phyloP scores from a whole-genome alignment of 2,888 invertebrate species.

The Drosophila mimetica region DNA sequence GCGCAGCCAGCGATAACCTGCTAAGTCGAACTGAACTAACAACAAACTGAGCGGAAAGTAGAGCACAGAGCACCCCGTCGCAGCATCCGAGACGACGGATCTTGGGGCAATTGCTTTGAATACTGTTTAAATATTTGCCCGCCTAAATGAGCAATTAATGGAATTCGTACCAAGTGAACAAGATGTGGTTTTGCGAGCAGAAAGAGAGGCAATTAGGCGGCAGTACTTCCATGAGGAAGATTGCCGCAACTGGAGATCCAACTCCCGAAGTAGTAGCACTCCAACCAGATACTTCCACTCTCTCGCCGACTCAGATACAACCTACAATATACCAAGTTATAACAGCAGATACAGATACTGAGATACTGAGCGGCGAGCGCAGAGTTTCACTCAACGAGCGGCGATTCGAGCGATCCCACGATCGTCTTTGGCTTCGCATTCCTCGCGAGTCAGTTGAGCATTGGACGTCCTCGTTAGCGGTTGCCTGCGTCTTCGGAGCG shows the following conservation, averaged over 20 bases:
- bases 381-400: constrained; percentile 69
- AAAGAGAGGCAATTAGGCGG: constrained; percentile 1
- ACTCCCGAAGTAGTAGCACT: constrained; percentile 7
- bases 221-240: constrained; percentile 2
- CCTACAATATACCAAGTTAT: not conserved
- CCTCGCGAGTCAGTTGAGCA: constrained; percentile 80
- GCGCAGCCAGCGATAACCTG: constrained; percentile 73
- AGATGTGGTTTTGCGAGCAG: not conserved
- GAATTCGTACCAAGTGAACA: constrained; percentile 8
- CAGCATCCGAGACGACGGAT: constrained; percentile 49
- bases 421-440: constrained; percentile 51
- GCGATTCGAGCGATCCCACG: constrained; percentile 13
- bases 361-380: constrained; percentile 53
- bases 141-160: constrained; percentile 15
- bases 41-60: constrained; percentile 53
- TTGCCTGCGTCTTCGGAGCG: constrained; percentile 62
- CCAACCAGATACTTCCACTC: constrained; percentile 26
- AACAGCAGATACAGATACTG: constrained; percentile 21
- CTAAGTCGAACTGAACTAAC: constrained; percentile 53
- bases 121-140: constrained; percentile 39
- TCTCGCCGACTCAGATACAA: constrained; percentile 19
- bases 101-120: not conserved
- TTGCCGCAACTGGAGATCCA: constrained; percentile 9
- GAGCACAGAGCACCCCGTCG: constrained; percentile 39
- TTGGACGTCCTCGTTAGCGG: constrained; percentile 83